Percentiles rank a stretch among this genome's conserved stretches.
phyloP scores from a whole-genome alignment of 2,797 vertebrate genomes.

The Thamnophis elegans region DNA sequence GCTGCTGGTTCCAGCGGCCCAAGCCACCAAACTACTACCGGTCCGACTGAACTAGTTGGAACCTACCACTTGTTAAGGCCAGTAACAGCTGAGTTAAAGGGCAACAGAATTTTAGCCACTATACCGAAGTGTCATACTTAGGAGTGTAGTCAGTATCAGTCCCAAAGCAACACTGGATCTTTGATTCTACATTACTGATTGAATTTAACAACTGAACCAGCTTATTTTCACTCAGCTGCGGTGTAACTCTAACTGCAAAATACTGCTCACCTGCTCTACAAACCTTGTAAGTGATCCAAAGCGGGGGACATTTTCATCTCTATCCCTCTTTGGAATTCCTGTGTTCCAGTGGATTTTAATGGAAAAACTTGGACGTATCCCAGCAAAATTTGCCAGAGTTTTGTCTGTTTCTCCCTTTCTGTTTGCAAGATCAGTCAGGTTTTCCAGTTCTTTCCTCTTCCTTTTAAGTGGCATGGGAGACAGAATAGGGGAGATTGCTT shows the following conservation, averaged over 20 bases:
- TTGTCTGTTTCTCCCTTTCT: background rate
- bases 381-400: background rate
- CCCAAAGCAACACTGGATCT: background rate
- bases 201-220: background rate
- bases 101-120: background rate
- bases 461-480: background rate
- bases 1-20: too few species aligned
- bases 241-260: background rate
- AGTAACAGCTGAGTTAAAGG: background rate
- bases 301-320: background rate
- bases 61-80: background rate
- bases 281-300: background rate
- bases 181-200: background rate
- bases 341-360: background rate
- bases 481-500: background rate
- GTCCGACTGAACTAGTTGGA: too few species aligned
- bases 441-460: background rate
- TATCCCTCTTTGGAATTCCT: background rate
- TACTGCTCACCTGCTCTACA: background rate
- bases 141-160: background rate
- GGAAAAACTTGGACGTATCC: background rate
- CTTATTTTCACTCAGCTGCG: background rate
- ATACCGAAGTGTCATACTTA: background rate
- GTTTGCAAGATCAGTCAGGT: background rate
- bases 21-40: too few species aligned